Evolutionary conservation across 2,888 invertebrate species (phyloP).

Genomic region (Osmoderma eremita): DNA sequence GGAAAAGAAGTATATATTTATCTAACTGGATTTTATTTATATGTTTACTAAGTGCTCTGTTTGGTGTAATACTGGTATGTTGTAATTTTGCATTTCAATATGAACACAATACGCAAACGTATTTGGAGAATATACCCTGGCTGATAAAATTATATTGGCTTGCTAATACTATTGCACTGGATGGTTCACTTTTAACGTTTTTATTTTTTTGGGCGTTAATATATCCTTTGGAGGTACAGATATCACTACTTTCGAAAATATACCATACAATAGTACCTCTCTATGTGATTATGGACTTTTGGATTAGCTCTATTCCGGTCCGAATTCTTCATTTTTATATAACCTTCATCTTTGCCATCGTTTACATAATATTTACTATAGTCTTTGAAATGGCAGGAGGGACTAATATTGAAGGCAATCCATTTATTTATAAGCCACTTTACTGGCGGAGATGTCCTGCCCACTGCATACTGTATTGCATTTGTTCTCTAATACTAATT

Average conservation of each 20-base stretch:
- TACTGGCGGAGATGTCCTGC: constrained; percentile 5
- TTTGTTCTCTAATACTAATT: background rate
- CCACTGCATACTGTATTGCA: background rate
- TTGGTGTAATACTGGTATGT: constrained; percentile 9
- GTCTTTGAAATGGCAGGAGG: background rate
- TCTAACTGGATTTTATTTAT: constrained; percentile 28
- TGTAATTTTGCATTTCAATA: constrained; percentile 24
- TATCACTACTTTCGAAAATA: constrained; percentile 17
- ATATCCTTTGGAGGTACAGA: background rate
- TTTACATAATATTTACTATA: constrained; percentile 11
- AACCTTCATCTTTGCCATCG: background rate
- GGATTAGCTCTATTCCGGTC: constrained; percentile 28
- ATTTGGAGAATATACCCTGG: constrained; percentile 9
- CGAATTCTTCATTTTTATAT: constrained; percentile 22
- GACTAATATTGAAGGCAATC: constrained; percentile 12
- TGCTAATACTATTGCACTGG: constrained; percentile 16
- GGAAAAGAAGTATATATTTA: constrained; percentile 27
- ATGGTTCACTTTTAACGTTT: constrained; percentile 13
- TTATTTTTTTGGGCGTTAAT: constrained; percentile 12
- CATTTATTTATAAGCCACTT: constrained; percentile 1
- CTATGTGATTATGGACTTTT: constrained; percentile 32
- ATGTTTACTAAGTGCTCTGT: constrained; percentile 16
- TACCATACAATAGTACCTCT: constrained; percentile 22
- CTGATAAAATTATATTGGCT: constrained; percentile 27
- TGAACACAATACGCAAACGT: constrained; percentile 17